Percentiles rank a stretch among this genome's conserved stretches.
These are phyloP conservation scores for Phataginus tricuspis DNA, from an alignment of 2,797 vertebrate species.

Conservation along the genomic window DNA sequence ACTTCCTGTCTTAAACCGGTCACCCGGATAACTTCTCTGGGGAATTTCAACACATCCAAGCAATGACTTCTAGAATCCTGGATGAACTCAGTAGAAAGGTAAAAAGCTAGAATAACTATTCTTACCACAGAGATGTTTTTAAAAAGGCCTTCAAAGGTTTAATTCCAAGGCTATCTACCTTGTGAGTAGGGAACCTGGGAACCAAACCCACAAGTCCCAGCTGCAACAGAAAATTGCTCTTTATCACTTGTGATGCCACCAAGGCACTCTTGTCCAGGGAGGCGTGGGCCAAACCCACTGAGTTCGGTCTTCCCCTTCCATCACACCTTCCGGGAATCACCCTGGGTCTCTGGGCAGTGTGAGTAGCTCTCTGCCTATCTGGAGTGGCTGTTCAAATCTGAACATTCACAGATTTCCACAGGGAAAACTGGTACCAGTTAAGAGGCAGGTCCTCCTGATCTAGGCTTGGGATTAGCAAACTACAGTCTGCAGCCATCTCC, in stretches of 20 bases:
- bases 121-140: not conserved
- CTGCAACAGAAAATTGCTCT: not conserved
- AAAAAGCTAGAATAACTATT: not conserved
- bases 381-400: not conserved
- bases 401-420: not conserved
- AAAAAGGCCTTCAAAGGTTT: not conserved
- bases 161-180: not conserved
- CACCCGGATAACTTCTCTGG: not conserved
- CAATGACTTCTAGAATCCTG: not conserved
- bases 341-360: not conserved
- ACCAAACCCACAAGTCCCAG: not conserved
- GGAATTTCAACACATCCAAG: not conserved
- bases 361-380: not conserved
- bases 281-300: not conserved
- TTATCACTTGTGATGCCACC: not conserved
- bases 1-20: not conserved
- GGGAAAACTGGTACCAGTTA: not conserved
- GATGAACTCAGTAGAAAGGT: not conserved
- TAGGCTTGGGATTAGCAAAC: not conserved
- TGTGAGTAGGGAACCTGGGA: not conserved
- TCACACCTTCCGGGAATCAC: not conserved
- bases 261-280: not conserved
- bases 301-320: not conserved
- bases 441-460: not conserved
- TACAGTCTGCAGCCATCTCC: accelerated